Evolutionary conservation across 2,888 invertebrate species (phyloP), one percentile per base, ranked within the genome.

Genomic region (Tetropium fuscum): DNA sequence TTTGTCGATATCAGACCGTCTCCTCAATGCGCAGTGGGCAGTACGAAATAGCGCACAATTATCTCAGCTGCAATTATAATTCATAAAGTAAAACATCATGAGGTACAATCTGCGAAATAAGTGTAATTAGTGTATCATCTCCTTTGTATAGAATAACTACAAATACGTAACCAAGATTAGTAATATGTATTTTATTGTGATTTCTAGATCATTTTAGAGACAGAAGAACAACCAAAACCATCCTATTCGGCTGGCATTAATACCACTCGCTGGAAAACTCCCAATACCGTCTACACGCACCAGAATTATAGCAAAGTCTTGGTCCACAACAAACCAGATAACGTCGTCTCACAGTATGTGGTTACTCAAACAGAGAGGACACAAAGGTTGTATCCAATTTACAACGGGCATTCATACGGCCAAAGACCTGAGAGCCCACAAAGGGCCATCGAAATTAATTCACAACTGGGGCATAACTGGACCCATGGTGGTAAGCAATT

Each of bases 221-320:
- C 53, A 38, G 60, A 68, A 36, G 53, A 65, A 20, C 48, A 60
- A 38, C 43, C 68, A 56, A 59, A 73, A 66, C 57, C 70, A 53
- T 56, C 69, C 1, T 74, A 75, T n/a, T 71, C 74, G 3, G 51
- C 72, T 0, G 78, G 77, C 1, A 73, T 80, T 18, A 78, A 79
- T 72, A 77, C 77, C 0, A 47, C 70, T 2, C 53, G 48, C 41
- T 75, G 70, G 70, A 73, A 64, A 63, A 68, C 68, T 19, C 47
- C 57, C 11, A 60, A 45, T 15, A 60, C 63, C 18, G 41, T 75
- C 1, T 63, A 63, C 19, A 68, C 76, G 2, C 74, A 78, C 41
- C 77, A 78, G 22, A 79, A 78, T 53, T 80, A 80, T 57, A 80
- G 80, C 57, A 77, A 72, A 66, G 78, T 80, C 0, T 63, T 57